A percentile compares a stretch with the other conserved stretches of the same genome.
These are phyloP conservation scores for Anser cygnoides DNA, from an alignment of 2,113 vertebrate genomes.

Conservation along the genomic window DNA sequence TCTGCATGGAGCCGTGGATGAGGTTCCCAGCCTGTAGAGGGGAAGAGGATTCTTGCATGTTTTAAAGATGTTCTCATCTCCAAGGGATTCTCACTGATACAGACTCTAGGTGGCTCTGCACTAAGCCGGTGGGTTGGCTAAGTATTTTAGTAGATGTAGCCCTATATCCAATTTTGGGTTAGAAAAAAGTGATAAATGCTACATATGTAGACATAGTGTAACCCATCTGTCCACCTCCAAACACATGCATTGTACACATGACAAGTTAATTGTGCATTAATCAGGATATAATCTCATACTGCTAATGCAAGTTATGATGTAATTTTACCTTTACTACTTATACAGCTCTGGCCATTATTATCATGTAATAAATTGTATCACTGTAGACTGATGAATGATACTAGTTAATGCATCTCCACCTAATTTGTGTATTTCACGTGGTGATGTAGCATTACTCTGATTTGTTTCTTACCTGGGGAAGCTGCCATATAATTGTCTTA, in stretches of 20 bases:
- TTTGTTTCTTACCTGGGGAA: background rate
- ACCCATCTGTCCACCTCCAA: slow-evolving; percentile 57
- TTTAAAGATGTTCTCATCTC: background rate
- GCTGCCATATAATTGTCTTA: background rate
- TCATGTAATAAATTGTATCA: slow-evolving; percentile 55
- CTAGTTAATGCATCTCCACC: slow-evolving; percentile 25
- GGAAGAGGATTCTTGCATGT: background rate
- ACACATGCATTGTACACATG: slow-evolving; percentile 29
- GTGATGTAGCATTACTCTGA: background rate
- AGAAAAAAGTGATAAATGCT: slow-evolving; percentile 45
- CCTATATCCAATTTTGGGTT: background rate
- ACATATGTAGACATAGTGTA: background rate
- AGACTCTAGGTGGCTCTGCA: background rate
- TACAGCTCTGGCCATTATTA: slow-evolving; percentile 36
- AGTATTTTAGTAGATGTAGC: background rate
- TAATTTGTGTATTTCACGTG: slow-evolving; percentile 36
- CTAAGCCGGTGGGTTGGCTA: background rate
- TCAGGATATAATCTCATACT: slow-evolving; percentile 66
- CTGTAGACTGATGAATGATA: slow-evolving; percentile 54
- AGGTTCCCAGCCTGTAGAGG: background rate
- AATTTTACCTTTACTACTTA: slow-evolving; percentile 66
- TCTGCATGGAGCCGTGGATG: fast-evolving
- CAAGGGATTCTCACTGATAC: background rate
- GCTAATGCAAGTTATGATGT: slow-evolving; percentile 66
- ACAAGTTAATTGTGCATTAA: slow-evolving; percentile 72